Conservation (phyloP, 64 coral and sea anemone genomes). For the Dendronephthya gigantea region DNA sequence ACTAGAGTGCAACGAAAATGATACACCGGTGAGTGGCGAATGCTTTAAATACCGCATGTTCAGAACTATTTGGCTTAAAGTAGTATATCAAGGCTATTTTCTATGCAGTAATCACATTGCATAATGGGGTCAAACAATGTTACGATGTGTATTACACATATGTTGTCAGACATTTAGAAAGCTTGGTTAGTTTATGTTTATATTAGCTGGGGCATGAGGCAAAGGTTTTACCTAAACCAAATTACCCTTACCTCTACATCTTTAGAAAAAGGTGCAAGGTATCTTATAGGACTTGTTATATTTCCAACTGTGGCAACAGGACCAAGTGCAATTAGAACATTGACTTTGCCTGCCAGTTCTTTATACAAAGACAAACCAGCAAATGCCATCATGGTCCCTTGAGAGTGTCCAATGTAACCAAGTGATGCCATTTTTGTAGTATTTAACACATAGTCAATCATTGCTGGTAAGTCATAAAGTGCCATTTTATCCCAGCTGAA, state of each 20-base stretch:
- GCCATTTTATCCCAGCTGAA: slow-evolving; percentile 5
- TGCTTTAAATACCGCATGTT: too few species aligned
- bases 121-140: too few species aligned
- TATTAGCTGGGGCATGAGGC: neutral
- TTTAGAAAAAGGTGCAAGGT: neutral
- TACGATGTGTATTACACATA: too few species aligned
- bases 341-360: neutral
- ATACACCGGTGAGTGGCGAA: too few species aligned
- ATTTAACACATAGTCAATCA: neutral
- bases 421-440: neutral
- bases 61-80: too few species aligned
- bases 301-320: neutral
- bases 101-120: too few species aligned
- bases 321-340: neutral
- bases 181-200: too few species aligned
- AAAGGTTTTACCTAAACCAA: neutral
- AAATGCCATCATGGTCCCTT: neutral
- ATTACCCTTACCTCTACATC: neutral
- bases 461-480: neutral
- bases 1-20: too few species aligned
- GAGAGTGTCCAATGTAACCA: neutral
- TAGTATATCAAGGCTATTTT: too few species aligned
- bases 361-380: neutral
- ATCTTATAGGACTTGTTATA: neutral
- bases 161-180: too few species aligned